Conservation (phyloP, 2,113 vertebrate species). For the Thalassoma bifasciatum region DNA sequence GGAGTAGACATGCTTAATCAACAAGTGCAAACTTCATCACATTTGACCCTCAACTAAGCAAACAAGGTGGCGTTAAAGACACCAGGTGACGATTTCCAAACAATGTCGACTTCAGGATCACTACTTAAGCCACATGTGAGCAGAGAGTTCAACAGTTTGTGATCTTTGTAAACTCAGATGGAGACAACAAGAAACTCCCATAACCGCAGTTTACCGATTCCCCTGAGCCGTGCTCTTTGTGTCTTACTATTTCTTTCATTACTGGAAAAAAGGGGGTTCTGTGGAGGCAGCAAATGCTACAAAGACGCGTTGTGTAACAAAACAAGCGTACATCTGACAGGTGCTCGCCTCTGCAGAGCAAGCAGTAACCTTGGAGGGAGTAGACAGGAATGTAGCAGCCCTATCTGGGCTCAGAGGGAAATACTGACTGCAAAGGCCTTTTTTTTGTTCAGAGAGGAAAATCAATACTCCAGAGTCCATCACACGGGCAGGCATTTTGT, state of each 20-base stretch:
- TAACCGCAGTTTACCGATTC: slow-evolving; percentile 22
- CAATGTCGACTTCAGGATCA: slow-evolving; percentile 26
- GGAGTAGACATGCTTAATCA: slow-evolving; percentile 73
- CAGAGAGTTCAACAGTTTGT: slow-evolving; percentile 23
- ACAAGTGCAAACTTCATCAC: slow-evolving; percentile 72
- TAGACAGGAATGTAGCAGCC: slow-evolving; percentile 77
- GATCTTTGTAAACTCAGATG: slow-evolving; percentile 36
- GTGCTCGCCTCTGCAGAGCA: slow-evolving; percentile 71
- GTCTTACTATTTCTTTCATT: slow-evolving; percentile 38
- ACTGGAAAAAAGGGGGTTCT: slow-evolving; percentile 17
- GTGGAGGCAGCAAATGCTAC: slow-evolving; percentile 53
- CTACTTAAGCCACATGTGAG: slow-evolving; percentile 34
- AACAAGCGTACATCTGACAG: slow-evolving; percentile 77
- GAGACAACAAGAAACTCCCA: slow-evolving; percentile 33
- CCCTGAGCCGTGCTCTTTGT: slow-evolving; percentile 14
- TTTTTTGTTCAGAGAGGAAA: slow-evolving; percentile 70
- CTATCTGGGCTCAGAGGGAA: slow-evolving; percentile 74
- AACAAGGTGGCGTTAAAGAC: slow-evolving; percentile 57
- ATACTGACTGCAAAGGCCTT: slow-evolving; percentile 69
- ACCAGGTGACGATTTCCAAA: slow-evolving; percentile 40
- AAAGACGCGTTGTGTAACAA: slow-evolving; percentile 65
- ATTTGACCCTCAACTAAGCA: slow-evolving; percentile 67
- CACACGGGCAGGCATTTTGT: slow-evolving; percentile 64
- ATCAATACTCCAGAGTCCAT: slow-evolving; percentile 84
- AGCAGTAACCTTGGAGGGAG: slow-evolving; percentile 82